Percentiles rank a stretch among this genome's conserved stretches.
These are phyloP conservation scores for Allolobophora icterica DNA, from an alignment of 2,888 invertebrate species.

Conservation along the genomic window DNA sequence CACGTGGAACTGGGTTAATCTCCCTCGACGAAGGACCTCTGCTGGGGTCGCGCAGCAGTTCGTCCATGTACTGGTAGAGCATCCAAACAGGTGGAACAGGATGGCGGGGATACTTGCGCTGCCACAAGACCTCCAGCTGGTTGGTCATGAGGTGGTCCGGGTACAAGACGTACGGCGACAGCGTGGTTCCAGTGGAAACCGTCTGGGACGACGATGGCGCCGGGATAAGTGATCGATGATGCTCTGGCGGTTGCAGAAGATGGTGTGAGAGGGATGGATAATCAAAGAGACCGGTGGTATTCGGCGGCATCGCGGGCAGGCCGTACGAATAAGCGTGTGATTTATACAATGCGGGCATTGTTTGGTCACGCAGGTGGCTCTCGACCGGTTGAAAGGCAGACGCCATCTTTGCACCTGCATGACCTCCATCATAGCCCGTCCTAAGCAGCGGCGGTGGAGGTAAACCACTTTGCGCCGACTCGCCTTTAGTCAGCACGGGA, in stretches of 20 bases:
- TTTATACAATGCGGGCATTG: not conserved
- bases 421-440: not conserved
- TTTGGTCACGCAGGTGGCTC: not conserved
- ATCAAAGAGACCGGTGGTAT: not conserved
- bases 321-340: not conserved
- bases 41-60: slow-evolving; percentile 52
- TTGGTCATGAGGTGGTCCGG: slow-evolving; percentile 48
- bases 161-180: slow-evolving; percentile 33
- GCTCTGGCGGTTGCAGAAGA: not conserved
- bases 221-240: not conserved
- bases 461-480: not conserved
- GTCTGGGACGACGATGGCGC: not conserved
- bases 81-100: slow-evolving; percentile 60
- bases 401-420: not conserved
- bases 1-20: not conserved
- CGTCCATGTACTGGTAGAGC: slow-evolving; percentile 59
- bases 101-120: slow-evolving; percentile 60
- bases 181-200: not conserved
- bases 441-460: not conserved
- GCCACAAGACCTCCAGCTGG: slow-evolving; percentile 62
- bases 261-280: not conserved
- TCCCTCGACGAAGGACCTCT: not conserved
- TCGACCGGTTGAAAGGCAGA: slow-evolving; percentile 8
- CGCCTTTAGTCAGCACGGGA: not conserved
- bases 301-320: not conserved